Percentiles rank a stretch among this genome's conserved stretches.
phyloP scores from a whole-genome alignment of 2,888 invertebrate species.

The Scaptomyza caliginosa region DNA sequence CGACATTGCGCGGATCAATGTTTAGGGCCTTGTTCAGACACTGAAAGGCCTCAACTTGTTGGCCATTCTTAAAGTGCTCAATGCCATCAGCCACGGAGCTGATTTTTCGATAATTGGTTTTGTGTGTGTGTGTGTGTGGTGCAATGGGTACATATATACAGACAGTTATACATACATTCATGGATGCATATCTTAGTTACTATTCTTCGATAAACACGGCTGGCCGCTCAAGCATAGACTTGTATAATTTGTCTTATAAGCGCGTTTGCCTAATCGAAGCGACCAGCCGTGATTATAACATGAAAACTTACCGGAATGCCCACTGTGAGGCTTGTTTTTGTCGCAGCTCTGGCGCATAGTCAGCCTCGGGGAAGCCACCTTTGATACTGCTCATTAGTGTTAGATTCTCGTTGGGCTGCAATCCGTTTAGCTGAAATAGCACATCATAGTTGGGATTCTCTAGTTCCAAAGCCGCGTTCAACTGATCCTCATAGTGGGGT shows the following conservation, averaged over 20 bases:
- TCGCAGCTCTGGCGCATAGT: constrained; percentile 93
- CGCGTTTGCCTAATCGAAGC: neutral
- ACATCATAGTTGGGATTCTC: constrained; percentile 94
- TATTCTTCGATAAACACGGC: constrained; percentile 14
- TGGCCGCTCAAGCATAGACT: constrained; percentile 23
- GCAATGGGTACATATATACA: constrained; percentile 19
- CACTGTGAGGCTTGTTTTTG: constrained; percentile 96
- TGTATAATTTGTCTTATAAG: constrained; percentile 12
- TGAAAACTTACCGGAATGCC: constrained; percentile 89
- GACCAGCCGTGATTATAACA: constrained; percentile 22
- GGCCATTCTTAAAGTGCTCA: constrained; percentile 95
- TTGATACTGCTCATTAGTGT: constrained; percentile 85
- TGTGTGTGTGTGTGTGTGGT: neutral
- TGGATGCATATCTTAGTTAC: constrained; percentile 19
- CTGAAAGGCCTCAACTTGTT: constrained; percentile 97
- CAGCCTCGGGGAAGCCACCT: constrained; percentile 90
- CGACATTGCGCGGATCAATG: constrained; percentile 96
- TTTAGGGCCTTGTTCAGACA: constrained; percentile 96
- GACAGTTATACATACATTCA: constrained; percentile 32
- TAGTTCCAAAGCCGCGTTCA: constrained; percentile 93
- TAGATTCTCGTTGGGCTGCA: constrained; percentile 79
- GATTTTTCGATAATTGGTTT: constrained; percentile 14
- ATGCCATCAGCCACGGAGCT: constrained; percentile 96
- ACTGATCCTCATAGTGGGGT: constrained; percentile 91
- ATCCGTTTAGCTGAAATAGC: constrained; percentile 89